Evolutionary conservation across 1,140 invertebrate species (phyloP).

Genomic region (Anastrepha obliqua): DNA sequence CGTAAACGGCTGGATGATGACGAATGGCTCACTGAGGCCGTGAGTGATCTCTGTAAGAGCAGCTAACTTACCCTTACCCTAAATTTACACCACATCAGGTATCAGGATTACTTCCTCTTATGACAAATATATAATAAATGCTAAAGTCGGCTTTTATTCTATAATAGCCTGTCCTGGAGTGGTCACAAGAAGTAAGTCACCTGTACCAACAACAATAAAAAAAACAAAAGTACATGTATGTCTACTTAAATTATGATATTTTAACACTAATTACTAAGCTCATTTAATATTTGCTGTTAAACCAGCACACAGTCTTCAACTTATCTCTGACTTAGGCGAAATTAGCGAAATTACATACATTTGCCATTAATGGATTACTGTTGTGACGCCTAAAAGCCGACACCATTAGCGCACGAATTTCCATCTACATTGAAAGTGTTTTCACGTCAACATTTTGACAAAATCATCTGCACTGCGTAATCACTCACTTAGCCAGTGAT

Average conservation of each 20-base stretch:
- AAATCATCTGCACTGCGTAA: background rate
- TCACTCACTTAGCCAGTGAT: background rate
- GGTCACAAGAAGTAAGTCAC: no score
- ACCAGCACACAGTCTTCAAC: background rate
- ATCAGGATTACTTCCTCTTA: no score
- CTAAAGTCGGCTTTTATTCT: no score
- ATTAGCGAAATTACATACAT: slow-evolving; percentile 33
- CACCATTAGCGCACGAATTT: background rate
- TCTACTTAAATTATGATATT: background rate
- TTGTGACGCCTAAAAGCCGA: slow-evolving; percentile 5
- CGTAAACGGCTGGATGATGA: no score
- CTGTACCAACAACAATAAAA: no score
- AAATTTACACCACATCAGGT: no score
- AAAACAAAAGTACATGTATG: no score
- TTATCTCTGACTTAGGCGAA: background rate
- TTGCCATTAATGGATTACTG: slow-evolving; percentile 16
- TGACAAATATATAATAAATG: no score
- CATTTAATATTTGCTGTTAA: background rate
- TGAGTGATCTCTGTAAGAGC: no score
- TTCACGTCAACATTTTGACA: background rate
- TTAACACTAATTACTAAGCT: background rate
- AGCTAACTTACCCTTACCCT: no score
- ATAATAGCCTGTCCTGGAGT: no score
- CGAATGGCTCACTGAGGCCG: no score
- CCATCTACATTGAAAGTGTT: background rate